phyloP scores from a whole-genome alignment of 1,140 invertebrate genomes.

The Aphaenogaster ashmeadi region DNA sequence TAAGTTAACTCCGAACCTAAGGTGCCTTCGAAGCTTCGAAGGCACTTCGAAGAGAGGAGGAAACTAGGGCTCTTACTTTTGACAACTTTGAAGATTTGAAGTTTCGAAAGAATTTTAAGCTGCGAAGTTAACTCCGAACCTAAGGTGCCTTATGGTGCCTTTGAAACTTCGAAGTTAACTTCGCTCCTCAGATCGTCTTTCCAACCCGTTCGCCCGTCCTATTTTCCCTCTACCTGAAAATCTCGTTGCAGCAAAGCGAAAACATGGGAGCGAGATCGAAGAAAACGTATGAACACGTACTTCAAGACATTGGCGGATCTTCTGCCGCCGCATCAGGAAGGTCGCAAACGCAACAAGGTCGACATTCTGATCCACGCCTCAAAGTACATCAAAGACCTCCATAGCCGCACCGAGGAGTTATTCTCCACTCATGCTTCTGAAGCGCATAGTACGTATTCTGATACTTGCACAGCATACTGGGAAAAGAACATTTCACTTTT shows the following conservation, averaged over 20 bases:
- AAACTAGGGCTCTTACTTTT: too few relatives aligned
- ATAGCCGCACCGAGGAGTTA: constrained; percentile 84
- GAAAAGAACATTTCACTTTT: not conserved
- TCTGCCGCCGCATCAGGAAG: constrained; percentile 87
- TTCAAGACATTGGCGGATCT: constrained; percentile 86
- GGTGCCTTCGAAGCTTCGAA: too few relatives aligned
- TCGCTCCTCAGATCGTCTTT: not conserved
- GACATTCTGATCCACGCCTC: constrained; percentile 86
- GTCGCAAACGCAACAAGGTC: constrained; percentile 86
- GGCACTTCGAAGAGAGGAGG: too few relatives aligned
- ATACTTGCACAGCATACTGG: too few relatives aligned
- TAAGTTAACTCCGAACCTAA: too few relatives aligned
- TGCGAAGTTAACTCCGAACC: too few relatives aligned
- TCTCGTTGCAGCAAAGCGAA: constrained; percentile 84
- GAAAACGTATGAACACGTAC: constrained; percentile 87
- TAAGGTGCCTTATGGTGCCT: too few relatives aligned
- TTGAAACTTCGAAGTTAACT: too few relatives aligned
- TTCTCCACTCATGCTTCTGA: constrained; percentile 83
- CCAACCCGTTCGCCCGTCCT: not conserved
- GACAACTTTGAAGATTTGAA: too few relatives aligned
- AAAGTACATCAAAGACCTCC: constrained; percentile 87
- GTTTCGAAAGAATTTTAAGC: too few relatives aligned
- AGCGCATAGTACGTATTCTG: constrained; percentile 75
- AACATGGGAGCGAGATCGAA: constrained; percentile 88
- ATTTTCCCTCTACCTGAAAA: not conserved